Conservation (phyloP, 2,888 invertebrate species). For the Lymantria dispar region DNA sequence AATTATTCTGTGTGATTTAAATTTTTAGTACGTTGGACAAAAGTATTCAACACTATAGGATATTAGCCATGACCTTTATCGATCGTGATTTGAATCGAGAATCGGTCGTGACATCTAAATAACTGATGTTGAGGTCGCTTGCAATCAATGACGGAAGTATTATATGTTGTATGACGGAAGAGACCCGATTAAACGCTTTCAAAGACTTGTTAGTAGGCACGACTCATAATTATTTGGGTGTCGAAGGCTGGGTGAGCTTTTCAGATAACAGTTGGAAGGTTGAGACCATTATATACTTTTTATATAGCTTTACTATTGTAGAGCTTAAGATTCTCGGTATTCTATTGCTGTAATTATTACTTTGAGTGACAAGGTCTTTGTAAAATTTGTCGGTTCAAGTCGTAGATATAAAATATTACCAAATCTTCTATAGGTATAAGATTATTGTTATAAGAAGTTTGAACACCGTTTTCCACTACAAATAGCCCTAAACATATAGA, state of each 20-base stretch:
- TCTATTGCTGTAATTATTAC: not conserved
- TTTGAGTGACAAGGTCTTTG: not conserved
- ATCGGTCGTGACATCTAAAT: constrained; percentile 77
- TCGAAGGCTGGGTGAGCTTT: constrained; percentile 38
- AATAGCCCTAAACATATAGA: too few species aligned
- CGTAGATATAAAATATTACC: too few species aligned
- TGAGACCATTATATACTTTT: constrained; percentile 19
- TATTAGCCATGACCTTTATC: constrained; percentile 69
- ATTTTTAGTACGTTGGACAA: constrained; percentile 36
- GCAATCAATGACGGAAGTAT: constrained; percentile 75
- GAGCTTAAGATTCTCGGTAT: constrained; percentile 12
- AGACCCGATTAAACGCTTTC: constrained; percentile 50
- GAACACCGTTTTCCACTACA: too few species aligned
- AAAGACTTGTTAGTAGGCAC: constrained; percentile 42
- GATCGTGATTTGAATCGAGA: constrained; percentile 62
- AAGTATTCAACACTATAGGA: constrained; percentile 49
- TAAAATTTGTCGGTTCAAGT: too few species aligned
- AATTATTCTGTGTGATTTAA: constrained; percentile 23
- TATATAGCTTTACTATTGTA: constrained; percentile 20
- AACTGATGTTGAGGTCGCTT: constrained; percentile 63
- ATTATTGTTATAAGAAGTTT: too few species aligned
- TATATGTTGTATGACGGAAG: constrained; percentile 58
- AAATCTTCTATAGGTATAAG: too few species aligned
- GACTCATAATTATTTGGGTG: constrained; percentile 37
- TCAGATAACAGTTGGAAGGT: constrained; percentile 28